Evolutionary conservation across 2,113 vertebrate genomes (phyloP).

Genomic region (Psittacara wagleri): DNA sequence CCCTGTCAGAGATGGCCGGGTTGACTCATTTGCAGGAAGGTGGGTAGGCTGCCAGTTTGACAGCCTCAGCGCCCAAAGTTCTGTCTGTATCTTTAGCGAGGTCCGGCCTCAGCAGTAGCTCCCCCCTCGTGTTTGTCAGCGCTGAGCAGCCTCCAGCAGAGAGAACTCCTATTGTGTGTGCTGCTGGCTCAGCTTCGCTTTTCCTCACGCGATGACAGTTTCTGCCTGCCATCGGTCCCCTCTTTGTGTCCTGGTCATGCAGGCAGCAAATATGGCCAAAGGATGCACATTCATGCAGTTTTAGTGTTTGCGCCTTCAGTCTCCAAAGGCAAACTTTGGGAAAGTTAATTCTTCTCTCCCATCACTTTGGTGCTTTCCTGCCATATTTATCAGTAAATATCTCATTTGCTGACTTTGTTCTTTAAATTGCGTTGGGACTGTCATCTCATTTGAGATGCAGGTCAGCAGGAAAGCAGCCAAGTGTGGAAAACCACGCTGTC

Average conservation of each 20-base stretch:
- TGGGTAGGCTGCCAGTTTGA: not conserved
- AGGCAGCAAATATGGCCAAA: rapidly evolving
- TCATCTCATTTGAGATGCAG: rapidly evolving
- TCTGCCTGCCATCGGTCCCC: not conserved
- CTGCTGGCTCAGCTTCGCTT: not conserved
- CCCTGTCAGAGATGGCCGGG: rapidly evolving
- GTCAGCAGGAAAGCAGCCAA: not conserved
- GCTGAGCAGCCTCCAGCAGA: not conserved
- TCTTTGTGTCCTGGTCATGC: rapidly evolving
- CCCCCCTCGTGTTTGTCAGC: not conserved
- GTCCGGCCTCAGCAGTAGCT: rapidly evolving
- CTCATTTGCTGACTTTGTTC: not conserved
- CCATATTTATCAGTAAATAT: not conserved
- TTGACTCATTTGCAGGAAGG: not conserved
- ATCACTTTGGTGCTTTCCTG: not conserved
- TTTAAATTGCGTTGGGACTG: not conserved
- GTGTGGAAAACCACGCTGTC: rapidly evolving
- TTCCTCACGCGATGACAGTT: not conserved
- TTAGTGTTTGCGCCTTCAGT: rapidly evolving
- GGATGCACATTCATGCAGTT: rapidly evolving
- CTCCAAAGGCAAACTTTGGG: not conserved
- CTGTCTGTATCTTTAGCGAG: rapidly evolving
- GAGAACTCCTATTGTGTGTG: not conserved
- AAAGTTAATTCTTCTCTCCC: not conserved
- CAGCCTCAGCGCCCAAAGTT: rapidly evolving